Conservation (phyloP, 2,113 vertebrate species). For the Barbus barbus region DNA sequence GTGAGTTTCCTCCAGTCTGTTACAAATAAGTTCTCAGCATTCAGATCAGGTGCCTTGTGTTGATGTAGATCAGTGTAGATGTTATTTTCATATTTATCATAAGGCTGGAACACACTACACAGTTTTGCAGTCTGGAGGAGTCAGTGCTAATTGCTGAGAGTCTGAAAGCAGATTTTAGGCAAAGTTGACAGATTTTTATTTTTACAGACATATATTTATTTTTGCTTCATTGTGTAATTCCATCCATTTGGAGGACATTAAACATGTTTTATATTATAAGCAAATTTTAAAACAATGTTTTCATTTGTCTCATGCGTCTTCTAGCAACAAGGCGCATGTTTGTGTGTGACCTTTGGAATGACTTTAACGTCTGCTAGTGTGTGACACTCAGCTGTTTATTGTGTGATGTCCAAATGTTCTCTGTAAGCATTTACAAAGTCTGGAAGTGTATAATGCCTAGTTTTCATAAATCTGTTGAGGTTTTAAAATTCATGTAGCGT, state of each 20-base stretch:
- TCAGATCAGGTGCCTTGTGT: neutral
- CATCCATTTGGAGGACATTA: no score
- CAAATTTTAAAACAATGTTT: no score
- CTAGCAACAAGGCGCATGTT: neutral
- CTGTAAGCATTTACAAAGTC: no score
- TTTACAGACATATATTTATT: no score
- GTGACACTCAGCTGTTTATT: neutral
- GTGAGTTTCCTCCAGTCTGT: slow-evolving; percentile 68
- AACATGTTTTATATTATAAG: no score
- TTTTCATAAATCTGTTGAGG: neutral
- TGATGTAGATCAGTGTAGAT: no score
- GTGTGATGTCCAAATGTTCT: neutral
- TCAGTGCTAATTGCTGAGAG: neutral
- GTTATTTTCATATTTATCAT: neutral
- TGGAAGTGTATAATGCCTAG: neutral
- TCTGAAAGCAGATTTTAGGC: no score
- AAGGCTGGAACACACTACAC: neutral
- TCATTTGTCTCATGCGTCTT: no score
- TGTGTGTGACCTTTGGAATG: neutral
- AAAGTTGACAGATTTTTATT: neutral
- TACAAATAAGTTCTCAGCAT: neutral
- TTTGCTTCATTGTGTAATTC: no score
- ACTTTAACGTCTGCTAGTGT: neutral
- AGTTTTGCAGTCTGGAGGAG: neutral
- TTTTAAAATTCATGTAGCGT: neutral